Evolutionary conservation across 2,888 invertebrate species (phyloP).

Genomic region (Antitype chi): DNA sequence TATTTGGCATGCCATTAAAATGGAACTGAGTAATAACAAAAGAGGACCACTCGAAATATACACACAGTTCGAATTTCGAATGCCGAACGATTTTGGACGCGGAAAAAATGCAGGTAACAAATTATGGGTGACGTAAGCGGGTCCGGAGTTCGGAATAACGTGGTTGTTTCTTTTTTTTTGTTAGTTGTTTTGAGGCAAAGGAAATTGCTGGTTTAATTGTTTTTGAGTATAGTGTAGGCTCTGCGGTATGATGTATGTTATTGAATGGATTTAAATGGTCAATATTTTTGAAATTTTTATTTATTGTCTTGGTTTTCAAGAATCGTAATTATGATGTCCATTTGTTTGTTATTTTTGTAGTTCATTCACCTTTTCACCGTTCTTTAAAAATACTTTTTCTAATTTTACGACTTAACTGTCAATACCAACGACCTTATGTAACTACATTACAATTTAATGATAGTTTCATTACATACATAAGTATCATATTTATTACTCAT

Average conservation of each 20-base stretch:
- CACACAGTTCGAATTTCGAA: conserved; percentile 52
- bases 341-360: not conserved
- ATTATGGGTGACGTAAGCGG: conserved; percentile 63
- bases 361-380: not conserved
- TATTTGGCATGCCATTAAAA: conserved; percentile 62
- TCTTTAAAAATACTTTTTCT: not conserved
- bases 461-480: conserved; percentile 11
- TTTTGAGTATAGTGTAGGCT: conserved; percentile 23
- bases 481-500: conserved; percentile 2
- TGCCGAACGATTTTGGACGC: conserved; percentile 49
- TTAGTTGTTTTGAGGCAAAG: conserved; percentile 15
- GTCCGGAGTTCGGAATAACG: conserved; percentile 31
- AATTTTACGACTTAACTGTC: not conserved
- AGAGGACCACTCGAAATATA: conserved; percentile 59
- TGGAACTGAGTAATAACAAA: conserved; percentile 60
- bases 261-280: not conserved
- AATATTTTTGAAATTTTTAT: not conserved
- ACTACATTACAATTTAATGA: not conserved
- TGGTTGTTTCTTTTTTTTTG: conserved; percentile 31
- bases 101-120: conserved; percentile 69
- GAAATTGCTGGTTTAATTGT: conserved; percentile 55
- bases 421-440: not conserved
- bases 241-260: conserved; percentile 24
- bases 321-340: not conserved
- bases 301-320: not conserved